These are phyloP conservation scores for Zosterops borbonicus DNA, from an alignment of 2,113 vertebrate genomes.

Conservation along the genomic window DNA sequence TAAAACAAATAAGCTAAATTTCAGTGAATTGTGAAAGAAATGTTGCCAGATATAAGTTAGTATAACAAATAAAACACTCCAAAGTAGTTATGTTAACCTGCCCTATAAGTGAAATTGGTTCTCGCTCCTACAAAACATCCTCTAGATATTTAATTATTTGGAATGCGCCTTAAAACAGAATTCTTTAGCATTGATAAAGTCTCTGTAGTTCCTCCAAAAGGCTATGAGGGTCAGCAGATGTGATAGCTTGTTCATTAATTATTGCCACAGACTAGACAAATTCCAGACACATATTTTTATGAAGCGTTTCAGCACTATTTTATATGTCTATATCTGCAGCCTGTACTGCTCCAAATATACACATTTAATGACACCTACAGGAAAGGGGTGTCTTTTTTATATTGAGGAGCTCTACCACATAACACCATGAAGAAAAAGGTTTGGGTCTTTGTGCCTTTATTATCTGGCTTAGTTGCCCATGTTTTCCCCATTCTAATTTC, in stretches of 20 bases:
- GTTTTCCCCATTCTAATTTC: not conserved
- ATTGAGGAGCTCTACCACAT: rapidly evolving
- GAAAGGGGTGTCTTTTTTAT: not conserved
- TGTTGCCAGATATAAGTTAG: not conserved
- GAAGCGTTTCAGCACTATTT: not conserved
- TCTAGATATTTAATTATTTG: slow-evolving; percentile 12
- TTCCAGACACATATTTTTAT: not conserved
- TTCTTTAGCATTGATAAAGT: not conserved
- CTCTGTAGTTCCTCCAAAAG: slow-evolving; percentile 16
- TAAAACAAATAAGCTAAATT: not conserved
- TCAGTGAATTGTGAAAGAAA: not conserved
- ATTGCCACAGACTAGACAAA: slow-evolving; percentile 24
- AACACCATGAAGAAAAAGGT: not conserved
- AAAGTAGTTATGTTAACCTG: not conserved
- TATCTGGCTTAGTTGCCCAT: not conserved
- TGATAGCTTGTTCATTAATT: not conserved
- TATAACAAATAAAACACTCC: not conserved
- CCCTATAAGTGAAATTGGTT: not conserved
- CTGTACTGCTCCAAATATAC: not conserved
- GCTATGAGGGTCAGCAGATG: slow-evolving; percentile 7
- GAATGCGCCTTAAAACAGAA: not conserved
- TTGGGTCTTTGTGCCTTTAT: not conserved
- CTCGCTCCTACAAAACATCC: slow-evolving; percentile 29
- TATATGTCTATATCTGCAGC: not conserved
- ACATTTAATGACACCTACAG: not conserved